phyloP scores from a whole-genome alignment of 2,888 invertebrate species.

The Ormyrus thymus region DNA sequence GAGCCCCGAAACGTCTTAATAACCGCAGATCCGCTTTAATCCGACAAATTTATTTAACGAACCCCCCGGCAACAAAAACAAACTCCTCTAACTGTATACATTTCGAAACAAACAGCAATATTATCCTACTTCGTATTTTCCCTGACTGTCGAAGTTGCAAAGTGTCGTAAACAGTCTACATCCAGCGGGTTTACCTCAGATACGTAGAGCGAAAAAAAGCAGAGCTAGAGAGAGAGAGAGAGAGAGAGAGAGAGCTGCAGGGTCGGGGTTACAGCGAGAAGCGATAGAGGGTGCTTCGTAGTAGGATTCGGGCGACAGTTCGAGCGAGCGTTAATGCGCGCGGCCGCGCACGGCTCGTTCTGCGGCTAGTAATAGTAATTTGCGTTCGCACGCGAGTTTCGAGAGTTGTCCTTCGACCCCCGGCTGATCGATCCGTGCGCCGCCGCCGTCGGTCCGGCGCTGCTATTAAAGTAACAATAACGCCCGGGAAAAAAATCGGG shows the following conservation, averaged over 20 bases:
- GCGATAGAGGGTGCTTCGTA: background rate
- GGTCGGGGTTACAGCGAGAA: background rate
- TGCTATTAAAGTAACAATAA: too few relatives aligned
- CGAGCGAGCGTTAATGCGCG: conserved; percentile 28
- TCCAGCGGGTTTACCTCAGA: conserved; percentile 5
- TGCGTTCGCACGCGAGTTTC: conserved; percentile 4
- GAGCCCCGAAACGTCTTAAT: too few relatives aligned
- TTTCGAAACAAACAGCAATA: too few relatives aligned
- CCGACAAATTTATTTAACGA: too few relatives aligned
- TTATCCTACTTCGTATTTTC: background rate
- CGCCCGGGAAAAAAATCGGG: too few relatives aligned
- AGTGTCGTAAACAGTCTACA: conserved; percentile 18
- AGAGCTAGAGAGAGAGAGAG: too few relatives aligned
- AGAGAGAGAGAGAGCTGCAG: background rate
- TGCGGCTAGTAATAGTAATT: conserved; percentile 33
- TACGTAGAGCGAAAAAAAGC: background rate
- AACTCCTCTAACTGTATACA: too few relatives aligned
- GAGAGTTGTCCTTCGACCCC: background rate
- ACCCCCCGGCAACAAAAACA: too few relatives aligned
- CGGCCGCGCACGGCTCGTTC: conserved; percentile 18
- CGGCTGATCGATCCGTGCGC: too few relatives aligned
- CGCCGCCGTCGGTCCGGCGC: too few relatives aligned
- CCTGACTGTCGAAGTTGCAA: conserved; percentile 14
- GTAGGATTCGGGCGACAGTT: background rate
- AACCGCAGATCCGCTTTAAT: too few relatives aligned